Conservation (phyloP, 2,888 invertebrate species). For the Stenurella melanura region DNA sequence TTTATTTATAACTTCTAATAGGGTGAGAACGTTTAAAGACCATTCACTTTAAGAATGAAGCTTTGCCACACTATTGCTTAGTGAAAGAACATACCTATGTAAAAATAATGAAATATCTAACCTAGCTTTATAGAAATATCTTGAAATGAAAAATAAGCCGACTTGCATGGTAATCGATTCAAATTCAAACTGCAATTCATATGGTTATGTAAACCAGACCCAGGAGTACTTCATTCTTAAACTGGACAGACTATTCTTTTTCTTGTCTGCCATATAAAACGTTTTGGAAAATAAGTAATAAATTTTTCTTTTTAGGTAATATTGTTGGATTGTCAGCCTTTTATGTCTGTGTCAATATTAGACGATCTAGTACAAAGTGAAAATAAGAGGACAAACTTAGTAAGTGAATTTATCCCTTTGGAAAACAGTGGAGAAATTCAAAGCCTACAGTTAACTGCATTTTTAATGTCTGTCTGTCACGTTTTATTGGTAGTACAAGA, state of each 20-base stretch:
- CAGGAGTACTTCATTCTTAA: too few species aligned
- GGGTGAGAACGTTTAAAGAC: slow-evolving; percentile 71
- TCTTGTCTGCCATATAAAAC: neutral
- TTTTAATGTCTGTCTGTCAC: slow-evolving; percentile 92
- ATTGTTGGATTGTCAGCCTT: slow-evolving; percentile 90
- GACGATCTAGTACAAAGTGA: slow-evolving; percentile 79
- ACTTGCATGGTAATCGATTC: too few species aligned
- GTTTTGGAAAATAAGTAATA: too few species aligned
- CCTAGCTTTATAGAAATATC: too few species aligned
- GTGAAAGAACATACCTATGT: too few species aligned
- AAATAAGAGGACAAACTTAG: slow-evolving; percentile 72
- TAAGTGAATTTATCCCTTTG: slow-evolving; percentile 78
- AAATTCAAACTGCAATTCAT: too few species aligned
- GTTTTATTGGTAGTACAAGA: slow-evolving; percentile 92
- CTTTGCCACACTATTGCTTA: too few species aligned
- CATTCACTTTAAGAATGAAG: too few species aligned
- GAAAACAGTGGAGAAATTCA: slow-evolving; percentile 81
- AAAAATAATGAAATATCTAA: too few species aligned
- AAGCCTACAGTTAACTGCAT: slow-evolving; percentile 87
- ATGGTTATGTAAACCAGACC: too few species aligned
- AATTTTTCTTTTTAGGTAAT: slow-evolving; percentile 77
- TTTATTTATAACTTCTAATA: slow-evolving; percentile 79
- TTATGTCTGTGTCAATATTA: slow-evolving; percentile 80
- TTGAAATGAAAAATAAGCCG: too few species aligned
- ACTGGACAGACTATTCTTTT: neutral